Evolutionary conservation across 37 sponge, comb jelly and placozoan species (phyloP).

Genomic region (Crambe crambe): DNA sequence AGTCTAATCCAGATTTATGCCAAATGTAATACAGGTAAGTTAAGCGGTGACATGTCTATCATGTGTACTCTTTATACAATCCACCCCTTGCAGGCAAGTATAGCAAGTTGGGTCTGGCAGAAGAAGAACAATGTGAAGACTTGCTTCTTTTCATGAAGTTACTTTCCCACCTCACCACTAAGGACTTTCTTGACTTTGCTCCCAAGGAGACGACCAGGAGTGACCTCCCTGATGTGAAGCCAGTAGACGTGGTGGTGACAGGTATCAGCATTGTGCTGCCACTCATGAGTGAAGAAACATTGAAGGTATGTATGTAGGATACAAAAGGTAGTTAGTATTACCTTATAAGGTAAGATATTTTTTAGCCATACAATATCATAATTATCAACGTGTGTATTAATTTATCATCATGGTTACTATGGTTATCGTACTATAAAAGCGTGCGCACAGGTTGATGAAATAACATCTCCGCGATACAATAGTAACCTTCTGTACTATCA

Average conservation of each 20-base stretch:
- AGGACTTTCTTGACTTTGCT: constrained; percentile 63
- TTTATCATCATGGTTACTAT: too few species aligned
- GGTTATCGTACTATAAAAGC: too few species aligned
- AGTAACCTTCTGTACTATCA: too few species aligned
- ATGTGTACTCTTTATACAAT: neutral
- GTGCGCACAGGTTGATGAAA: too few species aligned
- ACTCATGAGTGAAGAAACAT: constrained; percentile 57
- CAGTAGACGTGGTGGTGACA: constrained; percentile 52
- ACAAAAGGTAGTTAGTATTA: neutral
- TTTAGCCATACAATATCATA: too few species aligned
- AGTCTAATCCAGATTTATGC: constrained; percentile 59
- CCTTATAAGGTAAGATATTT: too few species aligned
- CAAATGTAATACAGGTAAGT: constrained; percentile 42
- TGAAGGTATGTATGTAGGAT: constrained; percentile 57
- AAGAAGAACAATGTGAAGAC: constrained; percentile 79
- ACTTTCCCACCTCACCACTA: constrained; percentile 62
- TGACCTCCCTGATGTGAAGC: neutral
- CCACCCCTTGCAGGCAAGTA: constrained; percentile 30
- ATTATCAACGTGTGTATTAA: too few species aligned
- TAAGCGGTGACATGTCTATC: neutral
- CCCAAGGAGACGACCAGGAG: neutral
- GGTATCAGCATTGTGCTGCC: constrained; percentile 66
- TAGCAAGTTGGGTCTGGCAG: constrained; percentile 25
- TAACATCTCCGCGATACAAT: too few species aligned
- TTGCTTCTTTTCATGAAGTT: constrained; percentile 52